Evolutionary conservation across 2,797 vertebrate genomes (phyloP).

Genomic region (Leptoclinus maculatus): DNA sequence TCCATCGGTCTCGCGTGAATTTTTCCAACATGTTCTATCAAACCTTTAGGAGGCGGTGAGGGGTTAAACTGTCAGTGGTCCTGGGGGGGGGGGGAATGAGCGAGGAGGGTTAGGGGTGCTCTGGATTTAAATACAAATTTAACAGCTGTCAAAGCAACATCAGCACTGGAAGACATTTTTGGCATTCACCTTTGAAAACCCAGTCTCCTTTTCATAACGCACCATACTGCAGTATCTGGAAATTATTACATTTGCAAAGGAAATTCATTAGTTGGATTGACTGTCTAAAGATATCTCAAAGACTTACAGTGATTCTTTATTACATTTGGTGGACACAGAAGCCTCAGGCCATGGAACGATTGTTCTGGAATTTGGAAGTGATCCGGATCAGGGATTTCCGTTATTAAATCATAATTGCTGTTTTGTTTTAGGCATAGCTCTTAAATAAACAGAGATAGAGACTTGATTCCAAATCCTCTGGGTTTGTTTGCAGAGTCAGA

Average conservation of each 20-base stretch:
- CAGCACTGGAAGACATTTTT: not conserved
- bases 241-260: conserved; percentile 38
- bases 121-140: not conserved
- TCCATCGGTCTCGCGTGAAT: no score
- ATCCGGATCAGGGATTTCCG: conserved; percentile 56
- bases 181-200: conserved; percentile 11
- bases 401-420: conserved; percentile 61
- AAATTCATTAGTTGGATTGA: conserved; percentile 59
- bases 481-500: conserved; percentile 23
- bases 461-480: conserved; percentile 44
- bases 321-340: conserved; percentile 46
- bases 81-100: no score
- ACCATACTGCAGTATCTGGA: conserved; percentile 27
- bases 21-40: no score
- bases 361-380: conserved; percentile 53
- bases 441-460: conserved; percentile 41
- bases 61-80: no score
- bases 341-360: conserved; percentile 43
- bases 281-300: conserved; percentile 49
- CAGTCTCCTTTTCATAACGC: conserved; percentile 17
- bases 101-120: no score
- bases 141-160: conserved; percentile 24
- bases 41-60: not conserved
- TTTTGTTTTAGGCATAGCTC: conserved; percentile 55
- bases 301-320: conserved; percentile 51